Evolutionary conservation across 2,888 invertebrate genomes (phyloP), one percentile per base, ranked within the genome.

Genomic region (Dendrolimus houi): DNA sequence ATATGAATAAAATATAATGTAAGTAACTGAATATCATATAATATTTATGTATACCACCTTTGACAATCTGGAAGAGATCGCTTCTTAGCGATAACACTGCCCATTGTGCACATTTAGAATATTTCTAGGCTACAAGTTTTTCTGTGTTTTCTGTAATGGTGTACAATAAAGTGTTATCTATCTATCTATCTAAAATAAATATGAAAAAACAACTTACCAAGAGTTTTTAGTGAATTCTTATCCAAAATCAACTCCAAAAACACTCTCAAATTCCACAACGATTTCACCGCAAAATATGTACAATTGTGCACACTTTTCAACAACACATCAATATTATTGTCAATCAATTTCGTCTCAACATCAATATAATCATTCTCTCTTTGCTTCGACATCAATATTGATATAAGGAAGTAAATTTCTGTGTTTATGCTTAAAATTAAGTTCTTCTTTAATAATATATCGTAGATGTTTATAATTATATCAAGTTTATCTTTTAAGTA

Each of bases 231-330:
- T 0, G 95, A 94, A 17, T 91, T 87, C 72, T 92, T 92, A 53
- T 95, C 95, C 55, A 94, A 79, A 40, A 86, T 75, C 12, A 92
- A 83, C 61, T 91, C 83, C 8, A 96, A 71, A 12, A 93, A 69
- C n/a, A 83, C 74, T 53, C 87, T 79, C 64, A 94, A 92, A 41
- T 90, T 83, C 75, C 93, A 92, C 41, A 97, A 80, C 1, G 94
- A 92, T 58, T 91, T 89, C 0, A 93, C 84, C 29, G 96, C 93
- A 85, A 97, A 97, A 84, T 95, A 96, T 3, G 96, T 92, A 68
- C 95, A 93, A 73, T 97, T 95, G 62, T 94, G 93, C 57, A 92
- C 79, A 8, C 81, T 83, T 62, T 86, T 86, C 10, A 93, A 66
- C 55, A 93, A 66, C 71, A 68, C 77, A 14, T 81, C 74, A 52